phyloP scores from a whole-genome alignment of 2,113 vertebrate genomes.

The Sula dactylatra region DNA sequence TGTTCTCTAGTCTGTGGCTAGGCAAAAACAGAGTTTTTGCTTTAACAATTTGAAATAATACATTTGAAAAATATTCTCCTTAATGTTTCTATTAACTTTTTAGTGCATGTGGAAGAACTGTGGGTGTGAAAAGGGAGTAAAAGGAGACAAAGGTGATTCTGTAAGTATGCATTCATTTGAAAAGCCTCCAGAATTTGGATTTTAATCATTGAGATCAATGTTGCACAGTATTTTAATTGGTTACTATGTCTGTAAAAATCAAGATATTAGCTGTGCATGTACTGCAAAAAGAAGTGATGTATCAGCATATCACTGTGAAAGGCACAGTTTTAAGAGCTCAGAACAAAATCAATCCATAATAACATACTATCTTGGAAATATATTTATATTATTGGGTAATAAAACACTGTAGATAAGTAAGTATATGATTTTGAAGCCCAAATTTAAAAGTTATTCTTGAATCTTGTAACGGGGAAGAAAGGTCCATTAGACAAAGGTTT shows the following conservation, averaged over 20 bases:
- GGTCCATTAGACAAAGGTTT: background rate
- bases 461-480: background rate
- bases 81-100: background rate
- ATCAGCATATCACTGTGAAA: background rate
- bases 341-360: background rate
- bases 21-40: background rate
- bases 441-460: background rate
- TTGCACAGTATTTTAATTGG: background rate
- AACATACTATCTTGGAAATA: background rate
- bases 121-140: conserved; percentile 81
- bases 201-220: background rate
- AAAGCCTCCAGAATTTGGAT: background rate
- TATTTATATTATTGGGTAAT: background rate
- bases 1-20: background rate
- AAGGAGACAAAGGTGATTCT: conserved; percentile 75
- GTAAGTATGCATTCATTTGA: conserved; percentile 73
- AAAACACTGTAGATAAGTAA: background rate
- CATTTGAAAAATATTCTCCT: background rate
- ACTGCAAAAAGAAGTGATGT: background rate
- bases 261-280: background rate
- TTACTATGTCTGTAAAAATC: background rate
- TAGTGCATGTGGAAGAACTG: conserved; percentile 80
- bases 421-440: background rate
- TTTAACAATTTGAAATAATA: background rate
- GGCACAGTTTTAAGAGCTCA: background rate